Base-by-base conservation (phyloP, 2,888 invertebrate species). In the Leucoma salicis region DNA sequence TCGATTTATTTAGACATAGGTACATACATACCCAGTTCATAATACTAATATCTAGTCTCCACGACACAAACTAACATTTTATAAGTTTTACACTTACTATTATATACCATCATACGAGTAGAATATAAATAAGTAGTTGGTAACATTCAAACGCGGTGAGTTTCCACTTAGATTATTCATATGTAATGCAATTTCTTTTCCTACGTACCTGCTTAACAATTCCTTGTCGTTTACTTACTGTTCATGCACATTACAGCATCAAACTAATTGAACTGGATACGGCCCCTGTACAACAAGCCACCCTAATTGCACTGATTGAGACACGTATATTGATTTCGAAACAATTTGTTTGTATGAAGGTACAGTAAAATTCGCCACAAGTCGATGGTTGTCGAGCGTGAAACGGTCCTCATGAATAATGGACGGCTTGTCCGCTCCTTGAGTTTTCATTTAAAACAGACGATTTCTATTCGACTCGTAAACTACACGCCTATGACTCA, bases 241-340 rank as follows among this genome's bases (percentile, higher is more conserved):
- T 68, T 59, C 65, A 50, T 31, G 49, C 58, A 57, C 42, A 47
- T 71, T 70, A 61, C 70, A 74, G 75, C 69, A 80, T 74, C 79
- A 78, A 84, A 80, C 85, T 86, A 86, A 88, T 86, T 85, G 86
- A 77, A 70, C 56, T 67, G 75, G 76, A 78, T 74, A 72, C 72
- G 75, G 70, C 69, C 74, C 74, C 74, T 64, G 74, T 65, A 69
- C 63, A 57, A 65, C 65, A 70, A 76, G 66, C 71, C 69, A 72
- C 78, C 77, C 78, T 86, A 86, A 88, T 88, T 86, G 83, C 82
- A 74, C 81, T 86, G 86, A 88, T 87, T 86, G 83, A 87, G 84
- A 87, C 85, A 85, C 79, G 81, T 84, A 85, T 87, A 88, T 88
- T 83, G 88, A 86, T 88, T 87, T 78, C 51, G 80, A 79, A 83